These are phyloP conservation scores for Bombus difficillimus DNA, from an alignment of 1,140 invertebrate genomes.

Conservation along the genomic window DNA sequence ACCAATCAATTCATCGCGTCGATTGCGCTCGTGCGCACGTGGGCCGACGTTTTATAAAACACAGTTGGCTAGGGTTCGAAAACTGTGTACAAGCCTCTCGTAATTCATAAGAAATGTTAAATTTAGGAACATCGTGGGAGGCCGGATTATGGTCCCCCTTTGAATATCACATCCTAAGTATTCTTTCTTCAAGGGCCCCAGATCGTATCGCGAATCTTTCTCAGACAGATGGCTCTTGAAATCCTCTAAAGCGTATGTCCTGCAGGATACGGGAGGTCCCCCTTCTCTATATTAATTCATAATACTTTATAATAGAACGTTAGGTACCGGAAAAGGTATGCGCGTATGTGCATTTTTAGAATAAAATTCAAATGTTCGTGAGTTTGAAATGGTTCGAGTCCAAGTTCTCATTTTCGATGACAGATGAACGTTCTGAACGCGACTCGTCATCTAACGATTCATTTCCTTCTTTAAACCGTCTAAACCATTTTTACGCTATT, in stretches of 20 bases:
- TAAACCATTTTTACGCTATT: too few relatives aligned
- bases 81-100: background rate
- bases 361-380: too few relatives aligned
- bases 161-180: constrained; percentile 38
- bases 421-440: too few relatives aligned
- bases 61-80: background rate
- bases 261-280: constrained; percentile 22
- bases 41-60: constrained; percentile 2
- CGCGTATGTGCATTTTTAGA: too few relatives aligned
- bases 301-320: background rate
- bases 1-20: constrained; percentile 8
- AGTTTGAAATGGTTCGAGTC: too few relatives aligned
- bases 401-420: too few relatives aligned
- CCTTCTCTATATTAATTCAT: background rate
- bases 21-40: constrained; percentile 9
- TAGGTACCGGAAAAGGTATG: too few relatives aligned
- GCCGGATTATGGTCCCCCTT: constrained; percentile 49
- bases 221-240: constrained; percentile 50
- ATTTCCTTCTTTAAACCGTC: too few relatives aligned
- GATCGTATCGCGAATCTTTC: constrained; percentile 55
- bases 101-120: constrained; percentile 31
- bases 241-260: constrained; percentile 42
- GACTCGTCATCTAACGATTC: too few relatives aligned
- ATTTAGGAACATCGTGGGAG: constrained; percentile 55
- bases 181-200: constrained; percentile 22